A percentile compares a stretch with the other conserved stretches of the same genome.
Conservation (phyloP, 2,113 vertebrate genomes). For the Tiliqua scincoides region DNA sequence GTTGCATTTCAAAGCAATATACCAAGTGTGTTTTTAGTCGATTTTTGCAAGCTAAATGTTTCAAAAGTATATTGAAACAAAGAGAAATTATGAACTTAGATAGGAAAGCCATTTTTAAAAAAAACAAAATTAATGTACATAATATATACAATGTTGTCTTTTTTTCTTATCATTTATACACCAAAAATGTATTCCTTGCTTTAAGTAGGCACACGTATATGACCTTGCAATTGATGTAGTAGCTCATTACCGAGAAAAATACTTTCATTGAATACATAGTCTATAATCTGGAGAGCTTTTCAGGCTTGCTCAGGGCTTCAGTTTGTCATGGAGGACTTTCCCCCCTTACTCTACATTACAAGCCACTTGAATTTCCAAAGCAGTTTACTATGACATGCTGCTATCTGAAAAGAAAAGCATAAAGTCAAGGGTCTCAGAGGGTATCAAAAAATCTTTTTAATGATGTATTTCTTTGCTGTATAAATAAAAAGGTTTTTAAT, state of each 20-base stretch:
- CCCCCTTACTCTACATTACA: neutral
- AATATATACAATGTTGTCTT: slow-evolving; percentile 22
- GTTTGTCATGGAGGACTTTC: neutral
- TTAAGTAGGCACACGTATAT: neutral
- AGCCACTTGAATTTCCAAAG: neutral
- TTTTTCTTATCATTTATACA: slow-evolving; percentile 16
- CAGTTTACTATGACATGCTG: neutral
- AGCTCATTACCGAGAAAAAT: slow-evolving; percentile 3
- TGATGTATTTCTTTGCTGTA: too few relatives aligned
- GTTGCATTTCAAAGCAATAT: slow-evolving; percentile 70
- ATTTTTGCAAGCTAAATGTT: slow-evolving; percentile 71
- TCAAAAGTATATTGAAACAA: slow-evolving; percentile 53
- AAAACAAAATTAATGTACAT: slow-evolving; percentile 28
- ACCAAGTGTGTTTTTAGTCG: slow-evolving; percentile 64
- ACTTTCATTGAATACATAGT: neutral
- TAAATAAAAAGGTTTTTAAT: too few relatives aligned
- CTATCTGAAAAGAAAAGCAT: neutral
- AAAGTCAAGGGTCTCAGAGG: neutral
- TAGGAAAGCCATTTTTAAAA: slow-evolving; percentile 41
- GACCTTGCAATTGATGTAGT: slow-evolving; percentile 46
- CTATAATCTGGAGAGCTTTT: neutral
- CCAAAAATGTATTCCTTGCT: neutral
- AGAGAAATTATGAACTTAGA: slow-evolving; percentile 48
- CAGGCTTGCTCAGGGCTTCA: neutral
- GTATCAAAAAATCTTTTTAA: too few relatives aligned